Evolutionary conservation across 2,888 invertebrate genomes (phyloP), one percentile per base, ranked within the genome.

Genomic region (Eupsilia transversa): DNA sequence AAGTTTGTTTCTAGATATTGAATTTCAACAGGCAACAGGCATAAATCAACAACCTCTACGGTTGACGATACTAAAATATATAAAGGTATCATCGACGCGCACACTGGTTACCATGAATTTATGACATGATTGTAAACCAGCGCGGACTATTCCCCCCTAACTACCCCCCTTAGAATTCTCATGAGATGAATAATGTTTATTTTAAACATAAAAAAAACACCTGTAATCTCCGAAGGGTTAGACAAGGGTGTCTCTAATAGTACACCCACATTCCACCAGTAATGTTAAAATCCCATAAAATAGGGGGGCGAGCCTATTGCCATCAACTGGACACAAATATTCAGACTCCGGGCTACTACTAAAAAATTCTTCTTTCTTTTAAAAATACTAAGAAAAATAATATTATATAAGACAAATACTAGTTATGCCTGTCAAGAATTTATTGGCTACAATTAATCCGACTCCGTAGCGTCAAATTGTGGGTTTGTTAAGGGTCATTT

Each of bases 401-500:
- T n/a, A n/a, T 52, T n/a, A 52, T n/a, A 52, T 4, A 12, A 52
- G 10, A n/a, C 4, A 27, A 14, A 2, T 4, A 33, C 0, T 17
- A 20, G 5, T 12, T 46, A 67, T 43, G 63, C n/a, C 38, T 54
- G 2, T 20, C 4, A 10, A 46, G 6, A 56, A 70, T 54, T 41
- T 72, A 77, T 59, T 46, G 27, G 0, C 46, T 30, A 41, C 59
- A 68, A 78, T 82, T 72, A 52, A 52, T 43, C 27, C 17, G 27
- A 43, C 38, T 59, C 9, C 43, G 20, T 63, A 60, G 74, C 67
- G 70, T 79, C 27, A 83, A 79, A 83, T 83, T 63, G 61, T 54
- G 41, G 64, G 49, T 79, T 74, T 30, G 54, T 72, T 69, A 72
- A 77, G 82, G 77, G 69, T 38, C 77, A 84, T 84, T 82, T 69